Percentiles rank a stretch among this genome's conserved stretches.
phyloP scores from a whole-genome alignment of 1,140 invertebrate species.

The Tribolium castaneum region DNA sequence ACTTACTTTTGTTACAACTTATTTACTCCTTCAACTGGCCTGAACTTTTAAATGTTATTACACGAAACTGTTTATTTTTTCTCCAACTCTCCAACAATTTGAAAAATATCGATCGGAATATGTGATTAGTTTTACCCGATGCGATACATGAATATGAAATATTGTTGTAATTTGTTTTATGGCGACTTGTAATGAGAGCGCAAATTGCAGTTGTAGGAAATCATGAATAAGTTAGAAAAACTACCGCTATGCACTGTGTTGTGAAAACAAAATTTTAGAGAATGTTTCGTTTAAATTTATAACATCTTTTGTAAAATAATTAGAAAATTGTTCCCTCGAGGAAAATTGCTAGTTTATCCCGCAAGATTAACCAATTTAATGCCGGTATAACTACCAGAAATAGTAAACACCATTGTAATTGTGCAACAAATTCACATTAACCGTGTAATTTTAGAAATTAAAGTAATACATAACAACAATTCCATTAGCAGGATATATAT shows the following conservation, averaged over 20 bases:
- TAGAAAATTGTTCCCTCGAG: conserved; percentile 22
- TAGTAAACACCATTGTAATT: neutral
- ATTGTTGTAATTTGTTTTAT: neutral
- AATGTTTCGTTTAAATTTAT: neutral
- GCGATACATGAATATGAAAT: neutral
- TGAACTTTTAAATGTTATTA: no score
- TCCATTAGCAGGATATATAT: neutral
- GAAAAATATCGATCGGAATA: neutral
- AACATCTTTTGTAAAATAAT: conserved; percentile 3
- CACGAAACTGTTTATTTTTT: no score
- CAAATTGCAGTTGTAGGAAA: neutral
- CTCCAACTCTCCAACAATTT: no score
- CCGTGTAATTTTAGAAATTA: neutral
- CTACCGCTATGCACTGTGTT: neutral
- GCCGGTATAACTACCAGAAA: neutral
- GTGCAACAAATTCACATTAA: conserved; percentile 8
- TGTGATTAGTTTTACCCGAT: neutral
- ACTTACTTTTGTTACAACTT: neutral
- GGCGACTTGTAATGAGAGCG: neutral
- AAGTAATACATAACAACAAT: neutral
- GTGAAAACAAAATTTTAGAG: neutral
- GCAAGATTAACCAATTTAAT: conserved; percentile 21
- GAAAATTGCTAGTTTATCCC: conserved; percentile 19
- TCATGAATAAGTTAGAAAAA: neutral
- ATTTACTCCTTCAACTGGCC: no score